phyloP scores from a whole-genome alignment of 2,888 invertebrate species.

The Tetragnatha montana region DNA sequence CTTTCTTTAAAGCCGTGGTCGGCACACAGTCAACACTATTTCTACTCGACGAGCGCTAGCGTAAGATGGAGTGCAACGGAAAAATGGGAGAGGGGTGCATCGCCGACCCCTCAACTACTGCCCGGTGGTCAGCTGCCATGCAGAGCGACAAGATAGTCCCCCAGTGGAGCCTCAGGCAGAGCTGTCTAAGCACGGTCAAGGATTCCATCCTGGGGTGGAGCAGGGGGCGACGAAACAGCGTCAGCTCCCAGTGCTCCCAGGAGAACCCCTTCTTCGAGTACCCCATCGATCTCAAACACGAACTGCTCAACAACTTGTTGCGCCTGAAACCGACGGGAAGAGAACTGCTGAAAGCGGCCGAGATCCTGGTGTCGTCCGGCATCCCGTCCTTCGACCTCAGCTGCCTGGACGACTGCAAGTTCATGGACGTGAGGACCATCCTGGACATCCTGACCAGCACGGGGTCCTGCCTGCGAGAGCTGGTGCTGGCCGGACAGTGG shows the following conservation, averaged over 20 bases:
- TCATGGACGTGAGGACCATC: constrained; percentile 58
- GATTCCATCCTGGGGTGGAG: constrained; percentile 67
- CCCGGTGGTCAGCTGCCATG: constrained; percentile 67
- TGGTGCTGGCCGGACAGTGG: constrained; percentile 71
- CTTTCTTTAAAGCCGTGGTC: constrained; percentile 65
- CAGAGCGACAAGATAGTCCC: constrained; percentile 64
- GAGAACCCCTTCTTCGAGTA: constrained; percentile 69
- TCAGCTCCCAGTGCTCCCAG: constrained; percentile 14
- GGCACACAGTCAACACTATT: constrained; percentile 37
- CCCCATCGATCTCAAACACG: constrained; percentile 71
- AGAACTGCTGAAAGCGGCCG: constrained; percentile 68
- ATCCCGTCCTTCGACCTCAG: constrained; percentile 70
- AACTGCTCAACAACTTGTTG: constrained; percentile 71
- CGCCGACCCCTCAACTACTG: constrained; percentile 66
- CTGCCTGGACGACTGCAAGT: constrained; percentile 70
- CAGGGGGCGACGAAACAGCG: constrained; percentile 59
- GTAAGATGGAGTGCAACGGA: background rate
- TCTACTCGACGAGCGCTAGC: background rate
- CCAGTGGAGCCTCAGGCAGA: constrained; percentile 63
- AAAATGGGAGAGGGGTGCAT: constrained; percentile 50
- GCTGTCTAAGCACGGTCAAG: constrained; percentile 64
- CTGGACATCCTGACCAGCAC: constrained; percentile 51
- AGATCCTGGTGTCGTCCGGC: constrained; percentile 69
- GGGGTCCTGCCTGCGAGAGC: constrained; percentile 64
- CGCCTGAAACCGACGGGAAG: constrained; percentile 65